phyloP scores from a whole-genome alignment of 2,888 invertebrate genomes.

The Oscheius sp. region DNA sequence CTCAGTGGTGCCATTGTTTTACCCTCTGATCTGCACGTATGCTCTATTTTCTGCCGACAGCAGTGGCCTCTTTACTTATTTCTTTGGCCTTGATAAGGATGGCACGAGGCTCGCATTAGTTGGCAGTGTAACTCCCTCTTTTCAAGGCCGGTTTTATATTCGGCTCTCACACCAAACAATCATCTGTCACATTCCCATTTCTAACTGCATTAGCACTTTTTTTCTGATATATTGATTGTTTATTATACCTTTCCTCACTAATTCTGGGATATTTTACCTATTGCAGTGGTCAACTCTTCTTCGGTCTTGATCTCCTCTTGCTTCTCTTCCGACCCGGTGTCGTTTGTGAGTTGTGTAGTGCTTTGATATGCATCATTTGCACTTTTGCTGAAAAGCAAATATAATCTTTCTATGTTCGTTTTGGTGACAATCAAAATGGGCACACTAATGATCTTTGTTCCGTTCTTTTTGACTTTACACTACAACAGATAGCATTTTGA shows the following conservation, averaged over 20 bases:
- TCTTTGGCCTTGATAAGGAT: constrained; percentile 20
- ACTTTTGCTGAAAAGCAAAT: not conserved
- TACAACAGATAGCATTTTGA: too few species aligned
- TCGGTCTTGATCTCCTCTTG: not conserved
- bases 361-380: not conserved
- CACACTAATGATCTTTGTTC: too few species aligned
- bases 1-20: too few species aligned
- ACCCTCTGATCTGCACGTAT: not conserved
- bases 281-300: not conserved
- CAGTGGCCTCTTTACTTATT: not conserved
- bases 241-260: too few species aligned
- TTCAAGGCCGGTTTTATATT: not conserved
- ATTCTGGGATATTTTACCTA: not conserved
- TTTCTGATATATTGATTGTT: too few species aligned
- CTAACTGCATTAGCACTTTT: not conserved
- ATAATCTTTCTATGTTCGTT: not conserved
- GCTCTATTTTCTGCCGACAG: not conserved
- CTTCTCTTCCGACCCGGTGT: constrained; percentile 2
- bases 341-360: constrained; percentile 16
- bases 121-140: not conserved
- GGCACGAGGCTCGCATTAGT: constrained; percentile 21
- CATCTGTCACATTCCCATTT: not conserved
- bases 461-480: too few species aligned
- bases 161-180: not conserved
- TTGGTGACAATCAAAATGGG: too few species aligned